Base-by-base conservation (phyloP, 2,113 vertebrate species). In the Gorsachius goisagi region DNA sequence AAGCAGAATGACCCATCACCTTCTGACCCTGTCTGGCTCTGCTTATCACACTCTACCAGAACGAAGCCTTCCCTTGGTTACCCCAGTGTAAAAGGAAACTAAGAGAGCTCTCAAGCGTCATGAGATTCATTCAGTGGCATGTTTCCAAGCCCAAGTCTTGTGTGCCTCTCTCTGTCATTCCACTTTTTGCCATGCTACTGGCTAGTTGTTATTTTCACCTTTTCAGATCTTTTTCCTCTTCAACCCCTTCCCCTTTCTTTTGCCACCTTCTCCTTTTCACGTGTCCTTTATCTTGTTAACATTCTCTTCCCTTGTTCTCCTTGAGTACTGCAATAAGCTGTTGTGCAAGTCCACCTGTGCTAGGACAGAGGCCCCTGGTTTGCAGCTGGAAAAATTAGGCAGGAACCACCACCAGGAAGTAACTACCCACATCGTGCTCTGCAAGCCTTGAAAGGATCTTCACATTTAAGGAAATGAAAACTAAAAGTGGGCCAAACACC, bases 1-100 rank as follows among this genome's bases (percentile, higher is more conserved):
- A 15, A 71, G 9, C 4, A 1, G 27, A 81, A 88, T 0, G 6
- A 58, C 9, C 8, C 2, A 0, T 12, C 62, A 17, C 11, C 32
- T 72, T 87, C 47, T 5, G 4, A 28, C 22, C 16, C 21, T 27
- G 6, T 37, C 13, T 79, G 37, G n/a, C 5, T 71, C 55, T 1
- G 1, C 17, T 59, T 52, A 28, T 37, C 4, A 15, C 3, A 1
- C 20, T 6, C 14, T 26, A 44, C 11, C 18, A 55, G 32, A 44
- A 11, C 23, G 27, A 67, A 89, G 15, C 4, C 5, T 50, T 60
- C 24, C 23, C 9, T 11, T 37, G 16, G 4, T 44, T 62, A 66
- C 23, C 30, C 58, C 21, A 59, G 16, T 3, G 12, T 39, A 27
- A 55, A 72, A 71, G 13, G 7, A 89, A 86, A 44, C 15, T 18